Percentiles rank a stretch among this genome's conserved stretches.
phyloP scores from a whole-genome alignment of 2,888 invertebrate species.

The Cantharis flavilabris region DNA sequence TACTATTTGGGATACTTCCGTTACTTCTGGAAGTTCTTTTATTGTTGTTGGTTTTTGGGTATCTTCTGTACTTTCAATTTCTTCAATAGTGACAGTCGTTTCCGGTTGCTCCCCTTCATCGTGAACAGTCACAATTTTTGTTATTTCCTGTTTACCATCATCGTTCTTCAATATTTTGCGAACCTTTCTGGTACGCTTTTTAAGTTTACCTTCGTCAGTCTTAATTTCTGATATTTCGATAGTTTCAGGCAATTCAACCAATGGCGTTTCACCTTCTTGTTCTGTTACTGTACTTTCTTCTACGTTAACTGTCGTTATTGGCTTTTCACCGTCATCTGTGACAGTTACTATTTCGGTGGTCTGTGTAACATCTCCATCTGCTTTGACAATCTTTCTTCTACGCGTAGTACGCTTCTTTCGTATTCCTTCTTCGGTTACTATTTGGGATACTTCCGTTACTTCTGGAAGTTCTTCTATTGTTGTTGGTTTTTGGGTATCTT shows the following conservation, averaged over 20 bases:
- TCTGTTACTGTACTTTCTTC: no score
- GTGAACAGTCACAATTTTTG: constrained; percentile 55
- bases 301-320: no score
- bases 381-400: no score
- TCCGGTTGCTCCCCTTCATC: constrained; percentile 34
- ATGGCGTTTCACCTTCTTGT: no score
- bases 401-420: no score
- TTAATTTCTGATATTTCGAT: constrained; percentile 30
- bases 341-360: no score
- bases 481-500: no score
- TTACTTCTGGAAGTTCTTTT: constrained; percentile 49
- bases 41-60: constrained; percentile 29
- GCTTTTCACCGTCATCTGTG: no score
- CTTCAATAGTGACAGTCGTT: constrained; percentile 32
- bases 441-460: no score
- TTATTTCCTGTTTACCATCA: constrained; percentile 45
- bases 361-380: no score
- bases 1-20: constrained; percentile 30
- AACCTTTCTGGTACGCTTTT: constrained; percentile 44
- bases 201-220: constrained; percentile 28
- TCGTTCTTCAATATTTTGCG: constrained; percentile 48
- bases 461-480: no score
- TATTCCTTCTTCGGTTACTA: no score
- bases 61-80: constrained; percentile 48
- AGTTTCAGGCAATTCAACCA: constrained; percentile 34